Percentiles rank a stretch among this genome's conserved stretches.
These are phyloP conservation scores for Eurois occulta DNA, from an alignment of 2,888 invertebrate species.

Conservation along the genomic window DNA sequence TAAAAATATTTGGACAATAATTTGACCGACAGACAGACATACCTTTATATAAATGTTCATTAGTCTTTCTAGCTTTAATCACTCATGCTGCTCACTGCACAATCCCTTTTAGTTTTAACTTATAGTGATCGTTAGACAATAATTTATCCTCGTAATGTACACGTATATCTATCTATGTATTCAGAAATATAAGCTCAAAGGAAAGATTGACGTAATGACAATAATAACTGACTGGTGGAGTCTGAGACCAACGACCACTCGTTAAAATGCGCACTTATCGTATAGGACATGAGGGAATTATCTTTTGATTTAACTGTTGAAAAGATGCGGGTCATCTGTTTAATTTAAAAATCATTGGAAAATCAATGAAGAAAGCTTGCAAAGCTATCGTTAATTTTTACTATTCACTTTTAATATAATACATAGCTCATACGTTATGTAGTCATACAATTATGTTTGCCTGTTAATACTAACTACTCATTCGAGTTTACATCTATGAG, in stretches of 20 bases:
- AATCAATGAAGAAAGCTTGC: background rate
- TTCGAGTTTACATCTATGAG: background rate
- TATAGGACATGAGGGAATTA: constrained; percentile 15
- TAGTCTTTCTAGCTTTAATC: constrained; percentile 9
- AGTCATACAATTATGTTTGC: background rate
- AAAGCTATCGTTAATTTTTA: background rate
- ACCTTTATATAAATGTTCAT: constrained; percentile 8
- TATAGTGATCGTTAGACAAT: constrained; percentile 53
- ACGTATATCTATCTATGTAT: background rate
- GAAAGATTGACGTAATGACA: constrained; percentile 59
- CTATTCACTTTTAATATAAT: background rate
- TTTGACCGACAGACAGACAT: constrained; percentile 25
- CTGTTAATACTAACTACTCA: background rate
- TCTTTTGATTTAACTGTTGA: background rate
- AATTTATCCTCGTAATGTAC: constrained; percentile 36
- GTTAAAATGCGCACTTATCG: constrained; percentile 70
- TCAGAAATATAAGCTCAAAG: constrained; percentile 23
- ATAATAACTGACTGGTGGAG: constrained; percentile 68
- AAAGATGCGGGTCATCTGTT: background rate
- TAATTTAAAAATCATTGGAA: background rate
- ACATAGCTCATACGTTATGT: background rate
- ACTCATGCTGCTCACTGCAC: constrained; percentile 51
- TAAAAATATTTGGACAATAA: constrained; percentile 38
- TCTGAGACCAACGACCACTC: constrained; percentile 74
- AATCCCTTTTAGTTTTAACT: constrained; percentile 47